These are phyloP conservation scores for Ctenicera cuprea DNA, from an alignment of 2,888 invertebrate species.

Conservation along the genomic window DNA sequence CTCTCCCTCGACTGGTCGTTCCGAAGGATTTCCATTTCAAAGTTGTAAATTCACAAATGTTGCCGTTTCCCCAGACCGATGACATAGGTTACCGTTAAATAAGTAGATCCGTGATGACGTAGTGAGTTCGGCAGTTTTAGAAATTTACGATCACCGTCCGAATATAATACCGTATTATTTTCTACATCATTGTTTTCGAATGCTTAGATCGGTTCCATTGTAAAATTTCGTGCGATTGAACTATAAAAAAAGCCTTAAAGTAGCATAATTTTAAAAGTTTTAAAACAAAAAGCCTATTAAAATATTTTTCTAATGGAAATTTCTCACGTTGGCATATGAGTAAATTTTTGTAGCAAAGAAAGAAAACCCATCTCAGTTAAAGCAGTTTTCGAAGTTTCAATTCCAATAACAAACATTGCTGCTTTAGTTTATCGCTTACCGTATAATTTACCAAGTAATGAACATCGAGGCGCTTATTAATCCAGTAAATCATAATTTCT, in stretches of 20 bases:
- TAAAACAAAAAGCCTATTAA: neutral
- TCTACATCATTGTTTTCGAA: neutral
- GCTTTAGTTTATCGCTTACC: too few species aligned
- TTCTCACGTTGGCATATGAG: too few species aligned
- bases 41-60: conserved; percentile 32
- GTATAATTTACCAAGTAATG: conserved; percentile 9
- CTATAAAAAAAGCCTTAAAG: too few species aligned
- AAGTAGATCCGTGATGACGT: conserved; percentile 19
- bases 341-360: too few species aligned
- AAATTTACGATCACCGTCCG: conserved; percentile 5
- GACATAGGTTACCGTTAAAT: conserved; percentile 33
- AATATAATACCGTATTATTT: conserved; percentile 4
- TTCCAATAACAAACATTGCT: neutral
- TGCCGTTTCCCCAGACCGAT: conserved; percentile 24
- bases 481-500: conserved; percentile 36
- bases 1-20: conserved; percentile 20
- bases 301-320: too few species aligned
- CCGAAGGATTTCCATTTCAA: conserved; percentile 21
- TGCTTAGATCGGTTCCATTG: neutral
- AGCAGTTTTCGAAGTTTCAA: too few species aligned
- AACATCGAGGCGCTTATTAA: conserved; percentile 32
- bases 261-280: too few species aligned
- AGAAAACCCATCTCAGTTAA: too few species aligned
- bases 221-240: neutral
- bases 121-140: conserved; percentile 7